Evolutionary conservation across 2,797 vertebrate species (phyloP).

Genomic region (Microhierax caerulescens): DNA sequence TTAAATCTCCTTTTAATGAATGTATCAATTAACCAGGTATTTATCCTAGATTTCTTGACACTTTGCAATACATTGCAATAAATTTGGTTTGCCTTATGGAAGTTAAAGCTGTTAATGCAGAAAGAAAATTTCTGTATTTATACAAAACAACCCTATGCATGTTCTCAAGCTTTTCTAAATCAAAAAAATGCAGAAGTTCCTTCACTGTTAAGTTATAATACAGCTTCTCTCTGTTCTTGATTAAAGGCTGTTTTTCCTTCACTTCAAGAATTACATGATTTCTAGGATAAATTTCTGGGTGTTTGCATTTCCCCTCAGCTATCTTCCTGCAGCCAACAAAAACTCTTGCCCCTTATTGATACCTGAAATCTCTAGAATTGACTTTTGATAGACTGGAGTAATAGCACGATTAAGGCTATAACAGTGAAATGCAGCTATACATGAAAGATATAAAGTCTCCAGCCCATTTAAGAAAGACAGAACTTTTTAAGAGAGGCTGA

Average conservation of each 20-base stretch:
- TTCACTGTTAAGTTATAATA: not conserved
- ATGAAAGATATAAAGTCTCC: not conserved
- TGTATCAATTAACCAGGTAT: not conserved
- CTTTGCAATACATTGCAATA: too few relatives aligned
- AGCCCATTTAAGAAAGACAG: not conserved
- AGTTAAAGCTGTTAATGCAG: not conserved
- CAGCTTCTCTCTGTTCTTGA: not conserved
- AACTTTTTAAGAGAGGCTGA: not conserved
- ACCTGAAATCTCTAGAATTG: not conserved
- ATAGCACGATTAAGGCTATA: not conserved
- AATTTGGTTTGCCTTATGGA: not conserved
- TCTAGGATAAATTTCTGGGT: not conserved
- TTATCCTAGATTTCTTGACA: not conserved
- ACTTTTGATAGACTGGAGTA: not conserved
- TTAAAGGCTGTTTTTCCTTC: not conserved
- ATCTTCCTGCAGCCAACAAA: not conserved
- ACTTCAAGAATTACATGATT: not conserved
- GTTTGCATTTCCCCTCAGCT: not conserved
- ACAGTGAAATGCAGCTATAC: not conserved
- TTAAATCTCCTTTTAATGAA: not conserved
- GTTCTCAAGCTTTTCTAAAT: not conserved
- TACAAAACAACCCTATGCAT: not conserved
- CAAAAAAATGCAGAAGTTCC: not conserved
- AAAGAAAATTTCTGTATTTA: not conserved
- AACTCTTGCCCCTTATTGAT: not conserved